phyloP scores from a whole-genome alignment of 2,888 invertebrate genomes.

The Baccha elongata region DNA sequence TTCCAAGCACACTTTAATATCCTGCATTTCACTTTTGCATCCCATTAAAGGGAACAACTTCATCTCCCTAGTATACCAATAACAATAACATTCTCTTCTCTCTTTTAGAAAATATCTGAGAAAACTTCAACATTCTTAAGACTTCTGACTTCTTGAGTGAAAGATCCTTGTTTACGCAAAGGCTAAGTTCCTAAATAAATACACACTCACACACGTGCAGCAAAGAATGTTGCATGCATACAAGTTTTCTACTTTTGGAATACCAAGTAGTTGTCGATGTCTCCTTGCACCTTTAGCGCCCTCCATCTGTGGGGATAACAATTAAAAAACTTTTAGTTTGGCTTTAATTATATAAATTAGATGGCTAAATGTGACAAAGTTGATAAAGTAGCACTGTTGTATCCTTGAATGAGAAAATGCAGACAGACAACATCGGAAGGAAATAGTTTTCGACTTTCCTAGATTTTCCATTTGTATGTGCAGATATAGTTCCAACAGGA shows the following conservation, averaged over 20 bases:
- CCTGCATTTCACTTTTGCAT: conserved; percentile 27
- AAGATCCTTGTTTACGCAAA: conserved; percentile 60
- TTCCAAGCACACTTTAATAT: conserved; percentile 14
- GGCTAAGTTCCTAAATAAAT: conserved; percentile 28
- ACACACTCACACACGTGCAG: conserved; percentile 11
- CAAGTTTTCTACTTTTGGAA: conserved; percentile 16
- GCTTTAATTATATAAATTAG: conserved; percentile 70
- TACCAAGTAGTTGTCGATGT: conserved; percentile 28
- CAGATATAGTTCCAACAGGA: neutral
- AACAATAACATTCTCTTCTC: neutral
- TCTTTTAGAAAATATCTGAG: conserved; percentile 8
- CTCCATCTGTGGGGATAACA: conserved; percentile 55
- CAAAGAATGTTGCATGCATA: conserved; percentile 4
- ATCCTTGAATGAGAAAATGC: conserved; percentile 12
- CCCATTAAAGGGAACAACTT: conserved; percentile 3
- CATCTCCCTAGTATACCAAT: neutral
- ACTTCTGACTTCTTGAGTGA: conserved; percentile 45
- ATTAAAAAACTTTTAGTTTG: conserved; percentile 60
- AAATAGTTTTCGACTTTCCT: conserved; percentile 1
- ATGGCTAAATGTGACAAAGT: conserved; percentile 57
- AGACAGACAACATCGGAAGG: conserved; percentile 11
- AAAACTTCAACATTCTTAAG: conserved; percentile 50
- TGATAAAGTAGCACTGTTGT: conserved; percentile 30
- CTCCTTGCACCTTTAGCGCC: neutral
- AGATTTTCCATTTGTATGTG: conserved; percentile 5